Percentiles rank a stretch among this genome's conserved stretches.
phyloP scores from a whole-genome alignment of 30 jellyfish, hydroid and myxozoan species.

The Turritopsis rubra region DNA sequence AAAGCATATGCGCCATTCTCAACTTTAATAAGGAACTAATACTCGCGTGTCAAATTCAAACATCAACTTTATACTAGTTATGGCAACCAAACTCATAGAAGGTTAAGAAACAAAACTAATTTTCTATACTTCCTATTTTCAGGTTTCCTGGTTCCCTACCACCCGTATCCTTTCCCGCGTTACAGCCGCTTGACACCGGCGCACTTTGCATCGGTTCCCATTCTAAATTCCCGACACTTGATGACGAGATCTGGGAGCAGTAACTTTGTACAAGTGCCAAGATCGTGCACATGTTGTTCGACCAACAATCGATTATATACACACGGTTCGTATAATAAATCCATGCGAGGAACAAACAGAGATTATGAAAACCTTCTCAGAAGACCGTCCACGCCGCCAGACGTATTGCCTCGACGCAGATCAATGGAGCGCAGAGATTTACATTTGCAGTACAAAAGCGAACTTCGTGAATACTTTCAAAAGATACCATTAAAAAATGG shows the following conservation, averaged over 20 bases:
- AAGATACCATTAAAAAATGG: conserved; percentile 1
- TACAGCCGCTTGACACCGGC: conserved; percentile 13
- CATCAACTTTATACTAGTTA: too few species aligned
- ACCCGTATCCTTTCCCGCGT: conserved; percentile 8
- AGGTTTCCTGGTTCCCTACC: conserved; percentile 3
- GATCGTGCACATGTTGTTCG: not conserved
- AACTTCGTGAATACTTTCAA: not conserved
- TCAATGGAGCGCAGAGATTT: not conserved
- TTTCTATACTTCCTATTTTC: too few species aligned
- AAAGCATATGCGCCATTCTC: not conserved
- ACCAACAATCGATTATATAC: not conserved
- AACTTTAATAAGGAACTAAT: not conserved
- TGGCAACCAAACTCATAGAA: too few species aligned
- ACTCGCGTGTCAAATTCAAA: not conserved
- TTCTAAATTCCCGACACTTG: not conserved
- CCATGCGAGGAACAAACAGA: not conserved
- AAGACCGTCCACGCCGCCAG: not conserved
- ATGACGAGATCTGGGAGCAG: not conserved
- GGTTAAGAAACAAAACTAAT: too few species aligned
- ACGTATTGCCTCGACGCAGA: not conserved
- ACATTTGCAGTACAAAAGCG: not conserved
- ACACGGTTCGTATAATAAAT: not conserved
- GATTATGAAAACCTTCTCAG: not conserved
- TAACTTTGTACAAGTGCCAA: not conserved
- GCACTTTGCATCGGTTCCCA: not conserved